A percentile compares a stretch with the other conserved stretches of the same genome.
These are phyloP conservation scores for Artemia sinica DNA, from an alignment of 2,888 invertebrate species.

Conservation along the genomic window DNA sequence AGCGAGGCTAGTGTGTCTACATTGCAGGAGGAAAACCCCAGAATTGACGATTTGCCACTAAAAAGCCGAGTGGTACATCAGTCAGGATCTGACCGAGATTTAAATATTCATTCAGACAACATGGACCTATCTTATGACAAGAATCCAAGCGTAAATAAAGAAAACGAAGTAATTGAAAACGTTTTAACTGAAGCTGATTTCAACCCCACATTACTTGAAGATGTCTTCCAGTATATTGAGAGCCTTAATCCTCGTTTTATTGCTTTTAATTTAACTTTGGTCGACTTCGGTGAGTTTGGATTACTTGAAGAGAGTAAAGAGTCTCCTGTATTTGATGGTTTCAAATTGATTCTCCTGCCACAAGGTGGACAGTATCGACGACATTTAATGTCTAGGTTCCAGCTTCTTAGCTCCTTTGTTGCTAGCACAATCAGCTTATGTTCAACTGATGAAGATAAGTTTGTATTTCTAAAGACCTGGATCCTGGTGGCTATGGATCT, in stretches of 20 bases:
- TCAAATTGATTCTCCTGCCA: neutral
- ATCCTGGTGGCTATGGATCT: conserved; percentile 78
- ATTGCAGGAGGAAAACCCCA: too few relatives aligned
- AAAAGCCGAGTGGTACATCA: too few relatives aligned
- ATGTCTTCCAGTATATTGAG: neutral
- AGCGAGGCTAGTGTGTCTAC: too few relatives aligned
- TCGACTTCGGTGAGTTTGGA: neutral
- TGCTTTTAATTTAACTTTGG: neutral
- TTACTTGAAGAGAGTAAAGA: neutral
- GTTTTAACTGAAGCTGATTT: neutral
- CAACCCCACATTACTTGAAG: neutral
- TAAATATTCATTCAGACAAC: too few relatives aligned
- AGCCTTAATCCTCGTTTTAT: neutral
- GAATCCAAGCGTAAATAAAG: too few relatives aligned
- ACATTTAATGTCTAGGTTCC: neutral
- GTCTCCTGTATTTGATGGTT: neutral
- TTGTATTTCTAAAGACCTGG: conserved; percentile 77
- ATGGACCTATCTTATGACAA: too few relatives aligned
- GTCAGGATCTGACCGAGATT: too few relatives aligned
- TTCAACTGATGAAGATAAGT: conserved; percentile 42
- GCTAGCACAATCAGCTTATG: neutral
- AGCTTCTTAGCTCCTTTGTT: neutral
- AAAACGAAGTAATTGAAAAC: too few relatives aligned
- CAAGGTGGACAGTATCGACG: neutral
- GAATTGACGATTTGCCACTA: too few relatives aligned